phyloP scores from a whole-genome alignment of 2,113 vertebrate genomes.

The Lethenteron reissneri region DNA sequence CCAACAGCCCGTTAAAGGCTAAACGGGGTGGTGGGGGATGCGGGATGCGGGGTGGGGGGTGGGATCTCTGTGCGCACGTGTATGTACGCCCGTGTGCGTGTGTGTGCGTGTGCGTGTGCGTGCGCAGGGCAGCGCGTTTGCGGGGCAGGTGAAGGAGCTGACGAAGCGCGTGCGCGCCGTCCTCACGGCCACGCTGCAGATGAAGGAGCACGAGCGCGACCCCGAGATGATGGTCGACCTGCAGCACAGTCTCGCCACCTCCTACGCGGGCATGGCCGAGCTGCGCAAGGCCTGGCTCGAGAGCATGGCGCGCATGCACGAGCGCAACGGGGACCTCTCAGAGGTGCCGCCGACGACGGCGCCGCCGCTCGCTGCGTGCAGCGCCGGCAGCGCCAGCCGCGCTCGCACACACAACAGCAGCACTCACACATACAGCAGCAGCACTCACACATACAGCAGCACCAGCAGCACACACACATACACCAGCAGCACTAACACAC shows the following conservation, averaged over 20 bases:
- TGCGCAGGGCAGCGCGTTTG: conserved; percentile 69
- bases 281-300: conserved; percentile 85
- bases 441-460: too few species aligned
- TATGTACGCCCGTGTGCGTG: too few species aligned
- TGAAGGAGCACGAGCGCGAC: conserved; percentile 98
- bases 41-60: too few species aligned
- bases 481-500: too few species aligned
- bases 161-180: conserved; percentile 87
- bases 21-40: too few species aligned
- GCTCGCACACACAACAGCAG: too few species aligned
- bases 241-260: conserved; percentile 90
- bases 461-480: too few species aligned
- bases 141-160: conserved; percentile 85
- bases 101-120: conserved; percentile 12
- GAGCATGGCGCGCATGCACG: conserved; percentile 94
- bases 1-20: too few species aligned
- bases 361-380: too few species aligned
- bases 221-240: conserved; percentile 93
- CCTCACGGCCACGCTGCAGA: conserved; percentile 92
- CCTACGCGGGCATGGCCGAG: conserved; percentile 86
- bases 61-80: too few species aligned
- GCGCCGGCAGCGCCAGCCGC: too few species aligned
- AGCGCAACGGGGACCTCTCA: conserved; percentile 78
- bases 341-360: conserved; percentile 31
- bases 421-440: too few species aligned